phyloP scores from a whole-genome alignment of 2,888 invertebrate species.

The Fabriciana adippe region DNA sequence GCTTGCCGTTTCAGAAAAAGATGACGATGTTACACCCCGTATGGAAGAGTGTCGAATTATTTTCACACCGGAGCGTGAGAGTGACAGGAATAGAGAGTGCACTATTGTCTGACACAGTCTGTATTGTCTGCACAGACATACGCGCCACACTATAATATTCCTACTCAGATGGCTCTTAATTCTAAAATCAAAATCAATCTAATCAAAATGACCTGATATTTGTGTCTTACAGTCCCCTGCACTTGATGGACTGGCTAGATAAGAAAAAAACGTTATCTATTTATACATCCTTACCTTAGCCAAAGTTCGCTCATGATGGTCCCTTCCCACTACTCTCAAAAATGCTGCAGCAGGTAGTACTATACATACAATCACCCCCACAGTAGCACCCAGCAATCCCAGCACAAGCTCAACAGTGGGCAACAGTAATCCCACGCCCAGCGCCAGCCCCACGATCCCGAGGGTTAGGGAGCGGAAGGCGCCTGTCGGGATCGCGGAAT shows the following conservation, averaged over 20 bases:
- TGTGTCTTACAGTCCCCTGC: too few relatives aligned
- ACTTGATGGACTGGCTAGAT: neutral
- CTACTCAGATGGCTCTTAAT: too few relatives aligned
- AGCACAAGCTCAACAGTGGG: conserved; percentile 97
- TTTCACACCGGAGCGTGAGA: too few relatives aligned
- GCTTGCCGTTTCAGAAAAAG: too few relatives aligned
- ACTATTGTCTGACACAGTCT: too few relatives aligned
- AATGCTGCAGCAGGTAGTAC: conserved; percentile 96
- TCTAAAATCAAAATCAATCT: too few relatives aligned
- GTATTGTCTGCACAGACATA: too few relatives aligned
- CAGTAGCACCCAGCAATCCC: conserved; percentile 96
- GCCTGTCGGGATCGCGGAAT: conserved; percentile 89
- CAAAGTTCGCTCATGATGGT: conserved; percentile 10
- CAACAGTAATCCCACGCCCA: conserved; percentile 91
- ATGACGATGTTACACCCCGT: too few relatives aligned
- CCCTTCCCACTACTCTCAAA: conserved; percentile 81
- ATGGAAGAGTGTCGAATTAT: too few relatives aligned
- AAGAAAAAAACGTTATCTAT: neutral
- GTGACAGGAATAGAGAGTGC: too few relatives aligned
- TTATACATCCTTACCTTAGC: conserved; percentile 8
- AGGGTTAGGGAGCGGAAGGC: conserved; percentile 93
- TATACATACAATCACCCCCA: conserved; percentile 95
- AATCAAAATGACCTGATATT: too few relatives aligned
- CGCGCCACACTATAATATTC: too few relatives aligned
- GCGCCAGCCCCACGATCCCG: conserved; percentile 87